Evolutionary conservation across 2,113 vertebrate genomes (phyloP), one percentile per base, ranked within the genome.

Genomic region (Cephalopterus ornatus): DNA sequence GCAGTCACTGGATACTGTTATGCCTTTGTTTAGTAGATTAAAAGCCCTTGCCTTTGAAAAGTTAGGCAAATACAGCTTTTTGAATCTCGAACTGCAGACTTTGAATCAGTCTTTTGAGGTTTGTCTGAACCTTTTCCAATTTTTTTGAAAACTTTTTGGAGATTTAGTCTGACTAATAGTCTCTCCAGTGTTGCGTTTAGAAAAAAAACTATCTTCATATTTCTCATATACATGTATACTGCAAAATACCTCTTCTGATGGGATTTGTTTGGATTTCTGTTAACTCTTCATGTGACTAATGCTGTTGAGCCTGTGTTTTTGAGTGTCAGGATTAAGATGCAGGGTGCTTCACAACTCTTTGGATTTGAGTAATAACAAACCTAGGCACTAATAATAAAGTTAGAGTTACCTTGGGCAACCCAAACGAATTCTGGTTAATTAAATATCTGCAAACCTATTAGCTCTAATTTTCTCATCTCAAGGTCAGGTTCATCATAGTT

Each of bases 11-110:
- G 67, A 56, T 93, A 77, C 74, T 88, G 33, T 71, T 84, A 74
- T 71, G 59, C 27, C 68, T 89, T 94, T 94, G 49, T 95, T 89
- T 85, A 89, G 23, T 32, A 88, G 58, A 88, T 94, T 85, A 90
- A 95, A 96, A 74, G 33, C 7, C 12, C 23, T 89, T 89, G 52
- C 35, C 71, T 97, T 97, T 91, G 85, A 90, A 92, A 94, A 94
- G 17, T 71, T 82, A 68, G 87, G 41, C 55, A 79, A 87, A 76
- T 13, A 52, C 37, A 84, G 47, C 30, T 78, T 84, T 95, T 85
- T 58, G 78, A 90, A 65, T 96, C 24, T 93, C 55, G 74, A 53
- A 79, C 14, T 63, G 21, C 53, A 76, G 72, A 53, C 82, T 50
- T 53, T 9, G 2, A 88, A 67, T 77, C 21, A 49, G 47, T 47